Conservation (phyloP, 2,113 vertebrate species). For the Corydoras sp. region DNA sequence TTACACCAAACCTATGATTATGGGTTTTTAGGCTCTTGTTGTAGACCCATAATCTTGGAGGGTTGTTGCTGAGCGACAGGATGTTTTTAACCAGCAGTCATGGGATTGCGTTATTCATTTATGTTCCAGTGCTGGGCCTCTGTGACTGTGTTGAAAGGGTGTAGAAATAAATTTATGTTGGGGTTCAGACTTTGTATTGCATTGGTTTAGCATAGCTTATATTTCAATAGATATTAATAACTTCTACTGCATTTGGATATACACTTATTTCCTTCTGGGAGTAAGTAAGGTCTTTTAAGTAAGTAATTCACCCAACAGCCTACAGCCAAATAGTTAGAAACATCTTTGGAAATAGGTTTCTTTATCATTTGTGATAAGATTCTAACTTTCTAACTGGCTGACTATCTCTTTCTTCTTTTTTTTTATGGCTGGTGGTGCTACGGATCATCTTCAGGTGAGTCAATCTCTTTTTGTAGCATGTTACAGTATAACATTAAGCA, state of each 20-base stretch:
- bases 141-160: background rate
- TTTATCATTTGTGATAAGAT: too few species aligned
- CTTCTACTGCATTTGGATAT: too few species aligned
- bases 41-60: conserved; percentile 41
- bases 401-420: background rate
- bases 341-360: too few species aligned
- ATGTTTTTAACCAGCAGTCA: conserved; percentile 39
- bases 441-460: conserved; percentile 36
- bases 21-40: conserved; percentile 32
- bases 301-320: too few species aligned
- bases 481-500: background rate
- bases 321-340: too few species aligned
- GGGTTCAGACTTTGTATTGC: too few species aligned
- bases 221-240: too few species aligned
- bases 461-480: background rate
- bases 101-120: conserved; percentile 14
- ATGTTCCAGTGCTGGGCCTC: conserved; percentile 13
- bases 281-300: too few species aligned
- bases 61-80: conserved; percentile 31
- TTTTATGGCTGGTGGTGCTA: background rate
- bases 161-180: too few species aligned
- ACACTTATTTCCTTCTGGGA: too few species aligned
- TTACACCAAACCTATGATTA: conserved; percentile 43
- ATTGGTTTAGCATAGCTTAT: too few species aligned
- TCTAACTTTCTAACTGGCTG: background rate